Conservation (phyloP, 1,140 invertebrate genomes). For the Melitaea cinxia region DNA sequence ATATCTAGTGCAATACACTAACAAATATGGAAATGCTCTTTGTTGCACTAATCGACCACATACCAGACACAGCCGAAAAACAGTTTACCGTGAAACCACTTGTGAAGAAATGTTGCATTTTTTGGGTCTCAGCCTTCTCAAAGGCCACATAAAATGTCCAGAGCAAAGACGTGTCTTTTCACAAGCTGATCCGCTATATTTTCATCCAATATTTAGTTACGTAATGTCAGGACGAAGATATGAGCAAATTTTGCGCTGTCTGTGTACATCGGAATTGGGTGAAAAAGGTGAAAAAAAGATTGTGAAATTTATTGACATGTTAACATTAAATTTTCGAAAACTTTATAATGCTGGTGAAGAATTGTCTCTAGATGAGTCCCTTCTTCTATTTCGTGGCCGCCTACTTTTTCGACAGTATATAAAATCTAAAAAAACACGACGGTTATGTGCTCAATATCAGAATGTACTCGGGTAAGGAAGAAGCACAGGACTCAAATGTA, state of each 20-base stretch:
- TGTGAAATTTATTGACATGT: no score
- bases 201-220: not conserved
- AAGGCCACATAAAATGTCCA: conserved; percentile 43
- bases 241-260: not conserved
- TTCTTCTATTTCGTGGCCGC: no score
- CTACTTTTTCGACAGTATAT: no score
- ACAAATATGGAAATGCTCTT: conserved; percentile 19
- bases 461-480: no score
- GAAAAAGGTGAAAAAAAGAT: no score
- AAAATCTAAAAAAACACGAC: no score
- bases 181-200: conserved; percentile 25
- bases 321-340: no score
- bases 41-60: conserved; percentile 27
- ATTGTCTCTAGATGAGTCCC: no score
- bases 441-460: no score
- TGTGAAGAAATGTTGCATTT: conserved; percentile 39
- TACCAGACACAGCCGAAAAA: conserved; percentile 29
- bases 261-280: no score
- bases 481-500: no score
- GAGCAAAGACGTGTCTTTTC: conserved; percentile 42
- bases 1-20: conserved; percentile 30
- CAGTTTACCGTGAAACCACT: not conserved
- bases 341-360: no score
- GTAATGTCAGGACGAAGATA: not conserved
- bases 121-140: conserved; percentile 45